phyloP scores from a whole-genome alignment of 2,797 vertebrate genomes.

The Tapera naevia region DNA sequence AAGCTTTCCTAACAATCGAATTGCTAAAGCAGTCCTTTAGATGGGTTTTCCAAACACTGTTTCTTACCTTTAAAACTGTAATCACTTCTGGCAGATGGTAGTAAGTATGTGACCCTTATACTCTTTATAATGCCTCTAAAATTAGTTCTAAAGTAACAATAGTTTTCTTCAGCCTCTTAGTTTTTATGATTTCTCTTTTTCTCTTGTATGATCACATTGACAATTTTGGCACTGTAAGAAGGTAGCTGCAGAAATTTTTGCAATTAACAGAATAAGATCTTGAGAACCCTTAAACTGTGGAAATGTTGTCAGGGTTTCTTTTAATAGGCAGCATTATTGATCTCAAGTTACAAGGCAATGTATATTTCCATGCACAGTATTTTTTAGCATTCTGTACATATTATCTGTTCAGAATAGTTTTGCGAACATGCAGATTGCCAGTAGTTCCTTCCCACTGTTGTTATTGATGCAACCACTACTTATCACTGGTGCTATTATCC shows the following conservation, averaged over 20 bases:
- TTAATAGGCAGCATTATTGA: background rate
- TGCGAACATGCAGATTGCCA: conserved; percentile 1
- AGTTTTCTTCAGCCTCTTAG: conserved; percentile 41
- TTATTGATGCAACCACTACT: background rate
- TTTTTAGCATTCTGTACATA: background rate
- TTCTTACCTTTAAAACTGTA: background rate
- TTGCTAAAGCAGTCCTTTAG: background rate
- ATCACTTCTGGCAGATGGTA: background rate
- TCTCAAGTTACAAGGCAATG: background rate
- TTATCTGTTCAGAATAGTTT: background rate
- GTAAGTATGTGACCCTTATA: background rate
- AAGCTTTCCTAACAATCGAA: background rate
- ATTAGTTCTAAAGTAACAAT: background rate
- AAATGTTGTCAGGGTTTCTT: background rate
- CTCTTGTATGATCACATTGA: background rate
- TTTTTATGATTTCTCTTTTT: conserved; percentile 43
- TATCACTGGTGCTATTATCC: background rate
- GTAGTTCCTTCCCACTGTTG: background rate
- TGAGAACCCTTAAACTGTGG: background rate
- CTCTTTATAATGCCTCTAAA: background rate
- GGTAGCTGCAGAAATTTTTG: conserved; percentile 40
- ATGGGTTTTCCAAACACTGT: background rate
- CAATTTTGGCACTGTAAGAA: conserved; percentile 25
- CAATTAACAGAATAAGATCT: conserved; percentile 9
- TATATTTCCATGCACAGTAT: background rate